Evolutionary conservation across 1,140 invertebrate genomes (phyloP).

Genomic region (Neoseiulus cucumeris): DNA sequence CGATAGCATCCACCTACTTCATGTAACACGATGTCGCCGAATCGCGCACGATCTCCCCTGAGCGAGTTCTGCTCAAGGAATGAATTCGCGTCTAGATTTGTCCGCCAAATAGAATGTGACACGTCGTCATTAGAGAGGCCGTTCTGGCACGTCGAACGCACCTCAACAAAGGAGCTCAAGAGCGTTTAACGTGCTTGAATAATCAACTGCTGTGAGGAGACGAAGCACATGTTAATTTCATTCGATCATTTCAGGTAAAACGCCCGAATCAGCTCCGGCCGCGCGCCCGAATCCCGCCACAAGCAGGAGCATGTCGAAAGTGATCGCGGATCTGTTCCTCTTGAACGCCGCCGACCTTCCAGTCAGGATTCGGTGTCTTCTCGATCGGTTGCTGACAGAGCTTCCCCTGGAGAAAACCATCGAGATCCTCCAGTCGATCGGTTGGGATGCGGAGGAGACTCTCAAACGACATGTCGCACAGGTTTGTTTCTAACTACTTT

Average conservation of each 20-base stretch:
- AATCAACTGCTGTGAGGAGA: neutral
- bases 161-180: neutral
- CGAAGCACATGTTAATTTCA: neutral
- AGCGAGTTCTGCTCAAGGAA: neutral
- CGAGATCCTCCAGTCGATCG: conserved; percentile 56
- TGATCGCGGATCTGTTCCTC: conserved; percentile 58
- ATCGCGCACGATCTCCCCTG: neutral
- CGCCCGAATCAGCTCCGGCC: neutral
- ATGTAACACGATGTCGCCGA: neutral
- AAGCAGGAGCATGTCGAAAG: no score
- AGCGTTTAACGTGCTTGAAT: neutral
- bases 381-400: conserved; percentile 57
- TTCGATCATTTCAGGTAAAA: neutral
- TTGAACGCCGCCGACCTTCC: conserved; percentile 64
- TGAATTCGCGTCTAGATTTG: neutral
- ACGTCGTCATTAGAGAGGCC: neutral
- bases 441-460: conserved; percentile 66
- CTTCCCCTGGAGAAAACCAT: conserved; percentile 54
- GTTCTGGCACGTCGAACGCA: neutral
- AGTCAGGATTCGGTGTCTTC: conserved; percentile 56
- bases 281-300: no score
- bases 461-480: conserved; percentile 60
- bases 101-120: neutral
- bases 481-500: conserved; percentile 32
- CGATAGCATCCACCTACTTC: neutral